phyloP scores from a whole-genome alignment of 2,113 vertebrate species.

The Pungitius pungitius region DNA sequence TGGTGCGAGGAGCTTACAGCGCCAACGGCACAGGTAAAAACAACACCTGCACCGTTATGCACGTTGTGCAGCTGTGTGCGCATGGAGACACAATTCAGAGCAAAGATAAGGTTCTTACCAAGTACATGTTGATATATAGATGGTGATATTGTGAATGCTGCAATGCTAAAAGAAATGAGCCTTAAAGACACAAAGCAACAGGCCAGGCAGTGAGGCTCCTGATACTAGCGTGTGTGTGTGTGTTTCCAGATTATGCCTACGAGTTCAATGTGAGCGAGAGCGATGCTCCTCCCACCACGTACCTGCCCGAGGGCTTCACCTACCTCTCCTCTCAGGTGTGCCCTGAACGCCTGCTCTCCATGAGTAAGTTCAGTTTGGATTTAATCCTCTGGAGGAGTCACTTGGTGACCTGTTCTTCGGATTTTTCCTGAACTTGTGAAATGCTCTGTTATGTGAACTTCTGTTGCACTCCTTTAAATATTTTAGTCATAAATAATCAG shows the following conservation, averaged over 20 bases:
- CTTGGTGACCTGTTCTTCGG: not conserved
- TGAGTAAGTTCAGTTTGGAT: slow-evolving; percentile 87
- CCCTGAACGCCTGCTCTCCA: slow-evolving; percentile 92
- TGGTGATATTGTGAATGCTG: too few species aligned
- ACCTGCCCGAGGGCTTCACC: slow-evolving; percentile 93
- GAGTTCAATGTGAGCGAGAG: slow-evolving; percentile 92
- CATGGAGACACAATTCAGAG: too few species aligned
- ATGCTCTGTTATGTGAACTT: not conserved
- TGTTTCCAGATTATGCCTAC: slow-evolving; percentile 88
- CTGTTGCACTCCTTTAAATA: not conserved
- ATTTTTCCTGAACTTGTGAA: not conserved
- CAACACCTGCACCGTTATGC: too few species aligned
- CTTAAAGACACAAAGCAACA: not conserved
- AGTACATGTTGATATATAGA: too few species aligned
- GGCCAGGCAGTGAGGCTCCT: not conserved
- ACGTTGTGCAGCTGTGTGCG: too few species aligned
- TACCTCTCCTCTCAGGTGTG: slow-evolving; percentile 90
- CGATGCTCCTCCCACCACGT: slow-evolving; percentile 88
- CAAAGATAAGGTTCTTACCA: not conserved
- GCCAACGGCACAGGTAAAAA: slow-evolving; percentile 90
- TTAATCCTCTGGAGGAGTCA: not conserved
- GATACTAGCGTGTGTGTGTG: not conserved
- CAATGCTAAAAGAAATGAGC: not conserved
- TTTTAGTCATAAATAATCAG: slow-evolving; percentile 18
- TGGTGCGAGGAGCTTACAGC: slow-evolving; percentile 92